Conservation (phyloP, 2,797 vertebrate species). For the Sciurus vulgaris region DNA sequence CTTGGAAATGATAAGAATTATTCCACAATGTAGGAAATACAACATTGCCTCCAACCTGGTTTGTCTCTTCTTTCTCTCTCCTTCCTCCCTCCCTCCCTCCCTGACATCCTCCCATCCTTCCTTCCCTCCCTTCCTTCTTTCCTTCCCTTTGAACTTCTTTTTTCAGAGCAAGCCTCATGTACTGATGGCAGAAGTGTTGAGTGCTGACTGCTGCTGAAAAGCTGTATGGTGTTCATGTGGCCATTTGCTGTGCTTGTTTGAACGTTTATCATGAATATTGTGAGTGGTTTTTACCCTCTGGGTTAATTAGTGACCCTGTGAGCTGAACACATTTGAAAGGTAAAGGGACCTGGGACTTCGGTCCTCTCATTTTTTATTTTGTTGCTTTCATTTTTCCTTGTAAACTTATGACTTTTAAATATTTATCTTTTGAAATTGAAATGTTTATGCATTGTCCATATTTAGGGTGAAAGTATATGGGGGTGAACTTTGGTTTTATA, state of each 20-base stretch:
- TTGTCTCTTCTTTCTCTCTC: too few relatives aligned
- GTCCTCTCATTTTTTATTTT: too few relatives aligned
- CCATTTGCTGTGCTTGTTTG: neutral
- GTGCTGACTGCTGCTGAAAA: neutral
- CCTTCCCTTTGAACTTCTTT: neutral
- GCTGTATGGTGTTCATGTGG: neutral
- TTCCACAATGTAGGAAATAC: conserved; percentile 41
- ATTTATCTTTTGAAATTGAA: neutral
- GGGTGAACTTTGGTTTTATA: conserved; percentile 20
- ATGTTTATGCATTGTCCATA: neutral
- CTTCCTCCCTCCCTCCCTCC: too few relatives aligned
- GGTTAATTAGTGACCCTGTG: neutral
- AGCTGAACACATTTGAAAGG: neutral
- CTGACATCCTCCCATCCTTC: too few relatives aligned
- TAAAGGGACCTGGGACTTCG: neutral
- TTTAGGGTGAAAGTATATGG: neutral
- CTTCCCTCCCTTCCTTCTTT: neutral
- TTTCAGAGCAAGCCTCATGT: neutral
- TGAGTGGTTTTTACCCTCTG: neutral
- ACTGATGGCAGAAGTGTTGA: too few relatives aligned
- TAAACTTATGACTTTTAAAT: neutral
- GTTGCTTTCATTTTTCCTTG: too few relatives aligned
- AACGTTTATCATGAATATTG: neutral
- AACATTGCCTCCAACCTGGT: neutral
- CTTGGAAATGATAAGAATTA: conserved; percentile 68